Percentiles rank a stretch among this genome's conserved stretches.
phyloP scores from a whole-genome alignment of 2,888 invertebrate genomes.

The Eretmocerus hayati region DNA sequence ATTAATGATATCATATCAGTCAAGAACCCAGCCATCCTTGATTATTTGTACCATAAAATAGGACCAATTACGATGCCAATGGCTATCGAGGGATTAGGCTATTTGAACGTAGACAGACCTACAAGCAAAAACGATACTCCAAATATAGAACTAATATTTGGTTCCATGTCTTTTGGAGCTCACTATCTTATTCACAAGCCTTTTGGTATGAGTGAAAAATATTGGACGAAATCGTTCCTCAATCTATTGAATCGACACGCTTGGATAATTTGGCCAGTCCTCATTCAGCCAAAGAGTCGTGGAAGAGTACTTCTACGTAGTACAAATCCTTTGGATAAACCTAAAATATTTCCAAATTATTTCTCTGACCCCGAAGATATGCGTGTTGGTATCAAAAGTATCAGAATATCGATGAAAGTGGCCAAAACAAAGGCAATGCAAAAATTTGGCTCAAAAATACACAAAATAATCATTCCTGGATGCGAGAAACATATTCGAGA shows the following conservation, averaged over 20 bases:
- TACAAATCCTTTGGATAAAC: slow-evolving; percentile 56
- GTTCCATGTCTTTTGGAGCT: slow-evolving; percentile 54
- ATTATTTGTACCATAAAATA: slow-evolving; percentile 52
- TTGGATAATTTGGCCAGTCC: slow-evolving; percentile 46
- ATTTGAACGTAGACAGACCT: slow-evolving; percentile 5
- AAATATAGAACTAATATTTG: slow-evolving; percentile 64
- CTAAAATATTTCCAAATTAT: slow-evolving; percentile 63
- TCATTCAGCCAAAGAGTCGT: slow-evolving; percentile 57
- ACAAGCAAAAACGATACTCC: slow-evolving; percentile 51
- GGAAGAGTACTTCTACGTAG: slow-evolving; percentile 57
- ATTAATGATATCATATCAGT: slow-evolving; percentile 20
- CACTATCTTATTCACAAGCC: slow-evolving; percentile 38
- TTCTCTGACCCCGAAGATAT: slow-evolving; percentile 56
- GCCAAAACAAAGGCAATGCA: slow-evolving; percentile 53
- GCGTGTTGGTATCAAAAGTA: slow-evolving; percentile 52
- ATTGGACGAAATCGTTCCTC: slow-evolving; percentile 53
- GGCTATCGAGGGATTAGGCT: slow-evolving; percentile 57
- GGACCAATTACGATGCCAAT: slow-evolving; percentile 58
- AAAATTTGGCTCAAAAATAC: slow-evolving; percentile 51
- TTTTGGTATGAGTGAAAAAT: slow-evolving; percentile 50
- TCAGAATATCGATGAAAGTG: slow-evolving; percentile 51
- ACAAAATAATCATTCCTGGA: slow-evolving; percentile 50
- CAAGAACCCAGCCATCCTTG: slow-evolving; percentile 24
- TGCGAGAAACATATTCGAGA: slow-evolving; percentile 49
- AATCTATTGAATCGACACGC: slow-evolving; percentile 49